Percentiles rank a stretch among this genome's conserved stretches.
phyloP scores from a whole-genome alignment of 2,113 vertebrate species.

The Gambusia affinis region DNA sequence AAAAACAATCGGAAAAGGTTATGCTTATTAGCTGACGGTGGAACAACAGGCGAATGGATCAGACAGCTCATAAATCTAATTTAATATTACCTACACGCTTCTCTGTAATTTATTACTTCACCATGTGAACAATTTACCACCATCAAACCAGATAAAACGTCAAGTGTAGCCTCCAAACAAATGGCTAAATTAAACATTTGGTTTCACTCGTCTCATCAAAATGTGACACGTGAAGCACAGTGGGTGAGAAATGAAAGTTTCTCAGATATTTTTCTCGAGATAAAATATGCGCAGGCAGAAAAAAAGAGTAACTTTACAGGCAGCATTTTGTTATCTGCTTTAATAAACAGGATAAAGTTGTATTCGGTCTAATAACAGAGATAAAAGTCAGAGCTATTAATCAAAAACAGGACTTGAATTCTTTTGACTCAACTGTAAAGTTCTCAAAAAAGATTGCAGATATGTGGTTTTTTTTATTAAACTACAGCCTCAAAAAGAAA shows the following conservation, averaged over 20 bases:
- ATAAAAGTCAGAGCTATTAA: constrained; percentile 18
- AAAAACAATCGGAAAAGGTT: constrained; percentile 3
- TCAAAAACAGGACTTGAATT: constrained; percentile 13
- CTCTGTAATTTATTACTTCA: constrained; percentile 37
- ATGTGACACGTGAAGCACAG: constrained; percentile 49
- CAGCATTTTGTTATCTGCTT: constrained; percentile 19
- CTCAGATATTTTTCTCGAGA: constrained; percentile 35
- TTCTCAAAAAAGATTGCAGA: not conserved
- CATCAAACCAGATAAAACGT: constrained; percentile 51
- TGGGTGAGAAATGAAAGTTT: constrained; percentile 54
- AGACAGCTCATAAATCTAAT: constrained; percentile 47
- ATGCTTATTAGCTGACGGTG: not conserved
- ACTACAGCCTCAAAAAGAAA: constrained; percentile 1
- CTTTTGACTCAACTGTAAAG: constrained; percentile 13
- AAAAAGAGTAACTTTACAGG: constrained; percentile 21
- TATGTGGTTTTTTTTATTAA: not conserved
- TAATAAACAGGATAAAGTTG: constrained; percentile 13
- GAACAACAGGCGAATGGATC: constrained; percentile 23
- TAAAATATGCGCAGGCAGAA: not conserved
- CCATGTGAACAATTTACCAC: constrained; percentile 23
- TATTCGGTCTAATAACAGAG: not conserved
- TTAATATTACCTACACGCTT: constrained; percentile 21
- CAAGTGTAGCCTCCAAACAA: constrained; percentile 34
- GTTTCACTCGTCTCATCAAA: constrained; percentile 47
- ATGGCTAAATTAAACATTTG: constrained; percentile 48